Percentiles rank a stretch among this genome's conserved stretches.
These are phyloP conservation scores for Lemur catta DNA, from an alignment of 2,797 vertebrate species.

Conservation along the genomic window DNA sequence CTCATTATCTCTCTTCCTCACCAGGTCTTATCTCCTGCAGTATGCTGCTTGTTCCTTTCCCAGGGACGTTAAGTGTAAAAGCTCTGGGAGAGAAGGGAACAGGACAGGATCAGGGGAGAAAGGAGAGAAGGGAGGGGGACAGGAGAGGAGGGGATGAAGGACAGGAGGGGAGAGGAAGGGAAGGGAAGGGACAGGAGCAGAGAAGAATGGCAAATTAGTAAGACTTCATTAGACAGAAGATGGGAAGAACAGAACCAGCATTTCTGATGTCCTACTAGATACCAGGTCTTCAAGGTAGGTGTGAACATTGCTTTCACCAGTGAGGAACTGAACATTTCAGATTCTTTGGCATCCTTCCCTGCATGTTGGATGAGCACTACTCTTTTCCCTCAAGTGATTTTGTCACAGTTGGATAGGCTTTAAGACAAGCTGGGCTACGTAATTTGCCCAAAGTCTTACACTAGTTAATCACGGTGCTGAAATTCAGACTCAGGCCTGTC, in stretches of 20 bases:
- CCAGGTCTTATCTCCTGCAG: not conserved
- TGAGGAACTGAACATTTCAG: not conserved
- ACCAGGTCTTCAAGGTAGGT: not conserved
- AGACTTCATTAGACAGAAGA: not conserved
- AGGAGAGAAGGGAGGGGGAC: not conserved
- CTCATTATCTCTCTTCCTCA: slow-evolving; percentile 33
- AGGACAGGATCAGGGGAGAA: not conserved
- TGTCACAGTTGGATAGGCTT: not conserved
- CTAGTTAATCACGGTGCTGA: not conserved
- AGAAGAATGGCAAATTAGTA: not conserved
- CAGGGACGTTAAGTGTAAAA: not conserved
- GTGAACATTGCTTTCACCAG: not conserved
- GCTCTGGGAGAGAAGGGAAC: not conserved
- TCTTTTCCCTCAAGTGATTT: not conserved
- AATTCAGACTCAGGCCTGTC: not conserved
- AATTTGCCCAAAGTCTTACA: not conserved
- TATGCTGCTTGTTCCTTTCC: not conserved
- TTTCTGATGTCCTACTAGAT: not conserved
- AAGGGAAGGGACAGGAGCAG: not conserved
- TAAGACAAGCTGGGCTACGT: not conserved
- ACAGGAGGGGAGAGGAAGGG: not conserved
- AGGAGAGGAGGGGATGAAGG: not conserved
- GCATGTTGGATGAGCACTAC: not conserved
- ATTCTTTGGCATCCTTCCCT: not conserved
- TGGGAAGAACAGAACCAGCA: not conserved